Evolutionary conservation across 2,888 invertebrate species (phyloP).

Genomic region (Margaritifera margaritifera): DNA sequence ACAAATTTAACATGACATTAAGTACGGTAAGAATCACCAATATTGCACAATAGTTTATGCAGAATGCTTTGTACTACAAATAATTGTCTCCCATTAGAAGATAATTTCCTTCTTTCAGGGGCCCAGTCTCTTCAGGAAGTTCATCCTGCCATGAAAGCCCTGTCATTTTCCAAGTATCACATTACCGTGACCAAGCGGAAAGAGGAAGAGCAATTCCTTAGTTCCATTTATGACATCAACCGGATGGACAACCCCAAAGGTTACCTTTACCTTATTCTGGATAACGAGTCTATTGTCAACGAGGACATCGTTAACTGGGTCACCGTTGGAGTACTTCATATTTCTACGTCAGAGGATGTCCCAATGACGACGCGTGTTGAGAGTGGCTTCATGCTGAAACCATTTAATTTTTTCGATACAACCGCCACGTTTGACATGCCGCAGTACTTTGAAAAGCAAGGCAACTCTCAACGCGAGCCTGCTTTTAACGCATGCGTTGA

Average conservation of each 20-base stretch:
- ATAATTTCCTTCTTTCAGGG: not conserved
- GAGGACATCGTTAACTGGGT: constrained; percentile 51
- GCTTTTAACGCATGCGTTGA: constrained; percentile 27
- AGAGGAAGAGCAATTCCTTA: constrained; percentile 13
- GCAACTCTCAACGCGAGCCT: constrained; percentile 26
- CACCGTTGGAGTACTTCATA: constrained; percentile 47
- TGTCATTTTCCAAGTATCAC: constrained; percentile 21
- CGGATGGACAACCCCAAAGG: constrained; percentile 33
- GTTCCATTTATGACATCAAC: constrained; percentile 32
- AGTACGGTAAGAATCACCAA: too few species aligned
- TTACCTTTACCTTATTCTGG: constrained; percentile 32
- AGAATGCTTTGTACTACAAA: too few species aligned
- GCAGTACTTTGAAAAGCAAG: constrained; percentile 31
- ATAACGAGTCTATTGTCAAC: constrained; percentile 45
- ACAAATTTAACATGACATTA: too few species aligned
- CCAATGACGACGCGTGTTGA: constrained; percentile 52
- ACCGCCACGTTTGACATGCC: constrained; percentile 50
- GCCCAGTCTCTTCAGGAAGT: constrained; percentile 2
- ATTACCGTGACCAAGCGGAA: constrained; percentile 16
- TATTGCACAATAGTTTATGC: too few species aligned
- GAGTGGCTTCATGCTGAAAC: constrained; percentile 43
- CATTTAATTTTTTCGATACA: constrained; percentile 52
- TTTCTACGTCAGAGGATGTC: constrained; percentile 52
- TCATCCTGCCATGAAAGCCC: constrained; percentile 13
- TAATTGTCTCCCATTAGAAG: too few species aligned